Conservation (phyloP, 2,888 invertebrate species). For the Beris morrisii region DNA sequence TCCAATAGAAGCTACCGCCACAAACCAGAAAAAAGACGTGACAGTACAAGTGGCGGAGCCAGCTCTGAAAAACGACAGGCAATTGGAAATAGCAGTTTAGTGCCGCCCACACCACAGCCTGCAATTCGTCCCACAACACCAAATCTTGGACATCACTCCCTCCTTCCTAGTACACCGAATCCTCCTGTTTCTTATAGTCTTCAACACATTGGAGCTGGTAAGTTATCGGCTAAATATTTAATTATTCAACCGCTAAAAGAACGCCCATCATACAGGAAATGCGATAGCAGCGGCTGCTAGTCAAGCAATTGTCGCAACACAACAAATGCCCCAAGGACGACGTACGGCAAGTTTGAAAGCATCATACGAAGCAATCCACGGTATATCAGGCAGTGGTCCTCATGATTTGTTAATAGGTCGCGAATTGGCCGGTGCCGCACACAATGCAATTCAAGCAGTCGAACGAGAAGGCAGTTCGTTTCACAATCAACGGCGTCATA, state of each 20-base stretch:
- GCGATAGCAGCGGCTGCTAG: slow-evolving; percentile 94
- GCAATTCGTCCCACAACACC: slow-evolving; percentile 46
- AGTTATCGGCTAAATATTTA: background rate
- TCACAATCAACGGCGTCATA: slow-evolving; percentile 66
- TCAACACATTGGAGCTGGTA: slow-evolving; percentile 82
- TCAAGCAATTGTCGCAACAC: slow-evolving; percentile 94
- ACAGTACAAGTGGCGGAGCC: slow-evolving; percentile 60
- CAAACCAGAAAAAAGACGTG: slow-evolving; percentile 74
- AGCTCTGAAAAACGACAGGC: slow-evolving; percentile 51
- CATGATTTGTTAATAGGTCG: slow-evolving; percentile 71
- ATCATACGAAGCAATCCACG: slow-evolving; percentile 86
- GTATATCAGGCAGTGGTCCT: slow-evolving; percentile 63
- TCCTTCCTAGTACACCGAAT: slow-evolving; percentile 43
- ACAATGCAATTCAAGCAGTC: slow-evolving; percentile 71
- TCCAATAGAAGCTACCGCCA: slow-evolving; percentile 60
- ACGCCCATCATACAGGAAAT: slow-evolving; percentile 58
- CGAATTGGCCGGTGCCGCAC: slow-evolving; percentile 72
- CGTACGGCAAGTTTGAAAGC: slow-evolving; percentile 93
- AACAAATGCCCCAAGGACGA: slow-evolving; percentile 93
- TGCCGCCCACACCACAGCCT: slow-evolving; percentile 37
- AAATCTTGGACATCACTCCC: slow-evolving; percentile 47
- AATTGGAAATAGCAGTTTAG: slow-evolving; percentile 40
- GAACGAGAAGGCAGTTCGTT: slow-evolving; percentile 60
- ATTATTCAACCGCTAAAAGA: background rate
- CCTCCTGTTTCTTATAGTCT: slow-evolving; percentile 66